Evolutionary conservation across 2,797 vertebrate species (phyloP).

Genomic region (Pseudochromis fuscus): DNA sequence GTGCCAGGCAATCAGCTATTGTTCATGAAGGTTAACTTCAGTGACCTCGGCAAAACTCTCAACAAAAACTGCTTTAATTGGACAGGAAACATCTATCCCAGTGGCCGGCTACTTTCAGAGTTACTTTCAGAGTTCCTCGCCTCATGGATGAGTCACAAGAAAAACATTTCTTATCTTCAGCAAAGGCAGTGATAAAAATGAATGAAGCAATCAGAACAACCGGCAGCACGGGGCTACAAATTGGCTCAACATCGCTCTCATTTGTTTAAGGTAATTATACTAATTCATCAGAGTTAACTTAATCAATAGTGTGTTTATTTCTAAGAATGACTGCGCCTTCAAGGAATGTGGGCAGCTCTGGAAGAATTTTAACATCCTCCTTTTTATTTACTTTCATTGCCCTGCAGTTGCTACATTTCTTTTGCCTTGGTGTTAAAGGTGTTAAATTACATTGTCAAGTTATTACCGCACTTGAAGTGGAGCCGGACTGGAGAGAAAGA

Average conservation of each 20-base stretch:
- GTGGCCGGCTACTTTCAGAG: too few species aligned
- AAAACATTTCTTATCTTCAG: too few species aligned
- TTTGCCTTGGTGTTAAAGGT: slow-evolving; percentile 5
- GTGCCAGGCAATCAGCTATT: background rate
- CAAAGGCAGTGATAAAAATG: background rate
- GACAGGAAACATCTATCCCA: too few species aligned
- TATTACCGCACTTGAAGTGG: slow-evolving; percentile 1
- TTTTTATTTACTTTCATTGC: slow-evolving; percentile 18
- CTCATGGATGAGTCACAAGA: too few species aligned
- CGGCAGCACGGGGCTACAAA: background rate
- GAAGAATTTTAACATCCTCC: slow-evolving; percentile 1
- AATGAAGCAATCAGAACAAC: background rate
- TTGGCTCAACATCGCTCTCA: slow-evolving; percentile 11
- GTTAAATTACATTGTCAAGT: slow-evolving; percentile 20
- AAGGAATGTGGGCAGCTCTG: slow-evolving; percentile 2
- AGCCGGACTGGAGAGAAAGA: background rate
- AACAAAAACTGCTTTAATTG: too few species aligned
- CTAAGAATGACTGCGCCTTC: slow-evolving; percentile 2
- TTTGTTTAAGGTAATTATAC: slow-evolving; percentile 33
- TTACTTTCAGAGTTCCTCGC: too few species aligned
- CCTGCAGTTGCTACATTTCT: slow-evolving; percentile 3
- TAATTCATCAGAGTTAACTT: slow-evolving; percentile 29
- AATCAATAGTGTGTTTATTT: slow-evolving; percentile 5
- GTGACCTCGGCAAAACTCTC: too few species aligned
- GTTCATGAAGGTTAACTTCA: too few species aligned